Evolutionary conservation across 2,113 vertebrate species (phyloP), one percentile per base, ranked within the genome.

Genomic region (Myiagra hebetior): DNA sequence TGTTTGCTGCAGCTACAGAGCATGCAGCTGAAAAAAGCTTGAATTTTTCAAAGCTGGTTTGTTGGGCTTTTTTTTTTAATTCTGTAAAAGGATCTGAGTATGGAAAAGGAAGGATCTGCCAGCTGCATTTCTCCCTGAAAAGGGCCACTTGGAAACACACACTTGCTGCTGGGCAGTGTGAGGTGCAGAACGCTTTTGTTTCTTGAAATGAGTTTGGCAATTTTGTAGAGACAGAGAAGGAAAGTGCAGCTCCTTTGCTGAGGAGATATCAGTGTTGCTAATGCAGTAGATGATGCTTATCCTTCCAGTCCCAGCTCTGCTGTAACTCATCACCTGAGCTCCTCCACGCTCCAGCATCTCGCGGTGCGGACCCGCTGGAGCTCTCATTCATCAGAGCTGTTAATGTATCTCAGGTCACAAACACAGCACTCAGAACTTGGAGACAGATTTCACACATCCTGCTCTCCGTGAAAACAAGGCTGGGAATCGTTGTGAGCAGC

Each of bases 361-460:
- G 0, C 62, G 4, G 6, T 3, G 31, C 74, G 8, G 73, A 89
- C 1, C 82, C 1, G 1, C 78, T 63, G 80, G 80, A 86, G 79
- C 67, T 78, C 82, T 92, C 80, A 47, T 95, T 95, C 93, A 63
- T 91, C 92, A 81, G 80, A 75, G 52, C 91, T 81, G 92, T 89
- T 91, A 77, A 89, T 91, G 68, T 5, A 35, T 50, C 89, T 74
- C 21, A 7, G 96, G 91, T 92, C 93, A 92, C 80, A 87, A 44
- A 77, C 16, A 27, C 91, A 63, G 81, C 77, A 35, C 50, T 91
- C 1, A 0, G 35, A 62, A 53, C 77, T 35, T 69, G 65, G 37
- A 72, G 92, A 64, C 64, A 56, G 86, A 72, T 70, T 89, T 92
- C 89, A 84, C 64, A 44, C 80, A 10, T 93, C 60, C 68, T 56